Evolutionary conservation across 2,113 vertebrate genomes (phyloP).

Genomic region (Excalfactoria chinensis): DNA sequence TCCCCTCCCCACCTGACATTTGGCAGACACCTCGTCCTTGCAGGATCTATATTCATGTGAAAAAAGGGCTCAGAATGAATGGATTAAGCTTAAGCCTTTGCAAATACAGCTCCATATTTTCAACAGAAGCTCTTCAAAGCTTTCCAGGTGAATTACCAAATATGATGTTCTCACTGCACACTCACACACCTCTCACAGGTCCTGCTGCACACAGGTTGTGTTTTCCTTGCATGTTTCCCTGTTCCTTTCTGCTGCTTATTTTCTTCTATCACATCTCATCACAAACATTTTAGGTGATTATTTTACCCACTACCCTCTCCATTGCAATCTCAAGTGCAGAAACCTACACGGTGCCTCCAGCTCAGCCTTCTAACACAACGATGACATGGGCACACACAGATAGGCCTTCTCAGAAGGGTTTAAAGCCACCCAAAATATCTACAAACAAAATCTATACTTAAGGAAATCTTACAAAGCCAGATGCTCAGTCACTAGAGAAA

Average conservation of each 20-base stretch:
- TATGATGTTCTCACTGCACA: background rate
- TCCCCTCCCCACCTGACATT: background rate
- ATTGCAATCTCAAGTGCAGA: background rate
- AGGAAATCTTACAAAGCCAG: background rate
- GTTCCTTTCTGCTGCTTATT: background rate
- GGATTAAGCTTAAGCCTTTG: slow-evolving; percentile 26
- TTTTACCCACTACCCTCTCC: background rate
- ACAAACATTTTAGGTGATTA: background rate
- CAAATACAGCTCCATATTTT: slow-evolving; percentile 19
- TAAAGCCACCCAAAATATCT: background rate
- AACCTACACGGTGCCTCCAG: background rate
- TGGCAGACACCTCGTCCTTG: slow-evolving; percentile 3
- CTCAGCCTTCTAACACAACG: background rate
- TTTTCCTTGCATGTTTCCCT: background rate
- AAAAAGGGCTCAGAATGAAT: background rate
- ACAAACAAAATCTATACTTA: background rate
- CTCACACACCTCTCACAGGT: background rate
- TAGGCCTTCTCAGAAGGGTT: background rate
- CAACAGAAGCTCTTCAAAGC: slow-evolving; percentile 29
- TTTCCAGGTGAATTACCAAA: slow-evolving; percentile 38
- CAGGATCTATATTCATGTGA: slow-evolving; percentile 6
- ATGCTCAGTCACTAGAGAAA: background rate
- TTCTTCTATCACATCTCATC: background rate
- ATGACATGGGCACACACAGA: background rate
- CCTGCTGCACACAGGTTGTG: background rate